Percentiles rank a stretch among this genome's conserved stretches.
Evolutionary conservation across 2,888 invertebrate genomes (phyloP).

Genomic region (Meta bourneti): DNA sequence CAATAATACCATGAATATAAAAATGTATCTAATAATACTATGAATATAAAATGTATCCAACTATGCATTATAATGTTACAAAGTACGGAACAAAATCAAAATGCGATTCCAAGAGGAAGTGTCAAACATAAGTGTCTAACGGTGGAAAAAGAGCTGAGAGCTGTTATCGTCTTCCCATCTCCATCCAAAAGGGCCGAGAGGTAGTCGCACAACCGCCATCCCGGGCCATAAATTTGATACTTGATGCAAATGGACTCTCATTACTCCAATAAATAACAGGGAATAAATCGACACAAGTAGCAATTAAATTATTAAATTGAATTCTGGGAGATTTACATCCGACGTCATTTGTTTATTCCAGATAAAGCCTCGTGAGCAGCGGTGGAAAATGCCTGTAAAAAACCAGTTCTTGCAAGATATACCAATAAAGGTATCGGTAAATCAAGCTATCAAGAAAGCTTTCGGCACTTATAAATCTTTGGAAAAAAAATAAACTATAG

Average conservation of each 20-base stretch:
- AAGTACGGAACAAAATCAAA: not conserved
- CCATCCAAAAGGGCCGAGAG: conserved; percentile 4
- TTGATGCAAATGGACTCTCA: conserved; percentile 70
- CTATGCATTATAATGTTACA: no score
- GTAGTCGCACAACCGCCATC: conserved; percentile 22
- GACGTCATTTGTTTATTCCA: conserved; percentile 67
- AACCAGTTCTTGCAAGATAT: conserved; percentile 59
- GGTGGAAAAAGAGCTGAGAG: not conserved
- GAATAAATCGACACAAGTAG: conserved; percentile 72
- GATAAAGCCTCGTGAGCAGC: conserved; percentile 29
- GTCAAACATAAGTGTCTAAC: not conserved
- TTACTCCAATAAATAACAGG: conserved; percentile 72
- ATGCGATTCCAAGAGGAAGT: not conserved
- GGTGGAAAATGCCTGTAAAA: conserved; percentile 22
- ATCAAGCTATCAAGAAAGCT: conserved; percentile 76
- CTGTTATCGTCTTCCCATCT: not conserved
- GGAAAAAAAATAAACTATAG: conserved; percentile 51
- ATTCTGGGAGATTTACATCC: conserved; percentile 70
- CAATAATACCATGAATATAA: no score
- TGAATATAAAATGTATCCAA: no score
- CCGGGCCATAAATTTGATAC: conserved; percentile 62
- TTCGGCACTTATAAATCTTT: conserved; percentile 75
- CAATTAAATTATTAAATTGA: conserved; percentile 76
- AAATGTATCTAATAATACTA: no score
- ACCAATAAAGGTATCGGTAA: conserved; percentile 68